Conservation (phyloP, 2,888 invertebrate species). For the Eupeodes luniger region DNA sequence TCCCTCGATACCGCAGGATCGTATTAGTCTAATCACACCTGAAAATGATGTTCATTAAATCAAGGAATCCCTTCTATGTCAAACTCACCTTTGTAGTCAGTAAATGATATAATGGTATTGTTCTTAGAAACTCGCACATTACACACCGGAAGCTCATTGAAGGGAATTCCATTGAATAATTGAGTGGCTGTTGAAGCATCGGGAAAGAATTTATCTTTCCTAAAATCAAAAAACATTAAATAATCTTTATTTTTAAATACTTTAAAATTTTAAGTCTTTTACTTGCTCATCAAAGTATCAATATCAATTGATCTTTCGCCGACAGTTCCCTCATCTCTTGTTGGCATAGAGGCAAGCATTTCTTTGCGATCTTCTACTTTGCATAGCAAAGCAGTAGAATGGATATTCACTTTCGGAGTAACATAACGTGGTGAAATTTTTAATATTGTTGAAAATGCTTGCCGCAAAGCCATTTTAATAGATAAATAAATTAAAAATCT, state of each 20-base stretch:
- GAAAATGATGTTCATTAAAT: slow-evolving; percentile 69
- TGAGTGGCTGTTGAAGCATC: slow-evolving; percentile 89
- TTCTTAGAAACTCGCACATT: slow-evolving; percentile 93
- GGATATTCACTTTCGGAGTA: slow-evolving; percentile 72
- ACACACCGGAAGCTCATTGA: slow-evolving; percentile 92
- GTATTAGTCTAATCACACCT: slow-evolving; percentile 86
- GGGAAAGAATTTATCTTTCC: slow-evolving; percentile 90
- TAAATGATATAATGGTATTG: slow-evolving; percentile 93
- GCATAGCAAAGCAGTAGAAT: slow-evolving; percentile 78
- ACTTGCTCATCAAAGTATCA: slow-evolving; percentile 88
- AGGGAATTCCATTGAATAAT: slow-evolving; percentile 91
- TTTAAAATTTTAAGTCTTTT: slow-evolving; percentile 78
- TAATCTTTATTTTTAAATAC: background rate
- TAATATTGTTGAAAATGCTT: slow-evolving; percentile 75
- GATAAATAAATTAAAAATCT: background rate
- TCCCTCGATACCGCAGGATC: slow-evolving; percentile 95
- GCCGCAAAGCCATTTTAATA: slow-evolving; percentile 78
- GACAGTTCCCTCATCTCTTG: slow-evolving; percentile 90
- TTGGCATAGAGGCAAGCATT: slow-evolving; percentile 85
- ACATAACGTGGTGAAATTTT: slow-evolving; percentile 61
- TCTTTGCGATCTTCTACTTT: slow-evolving; percentile 85
- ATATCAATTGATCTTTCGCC: slow-evolving; percentile 91
- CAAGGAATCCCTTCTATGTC: background rate
- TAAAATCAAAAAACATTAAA: slow-evolving; percentile 83
- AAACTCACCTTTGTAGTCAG: slow-evolving; percentile 88